These are phyloP conservation scores for Neomicropteryx cornuta DNA, from an alignment of 1,140 invertebrate species.

Conservation along the genomic window DNA sequence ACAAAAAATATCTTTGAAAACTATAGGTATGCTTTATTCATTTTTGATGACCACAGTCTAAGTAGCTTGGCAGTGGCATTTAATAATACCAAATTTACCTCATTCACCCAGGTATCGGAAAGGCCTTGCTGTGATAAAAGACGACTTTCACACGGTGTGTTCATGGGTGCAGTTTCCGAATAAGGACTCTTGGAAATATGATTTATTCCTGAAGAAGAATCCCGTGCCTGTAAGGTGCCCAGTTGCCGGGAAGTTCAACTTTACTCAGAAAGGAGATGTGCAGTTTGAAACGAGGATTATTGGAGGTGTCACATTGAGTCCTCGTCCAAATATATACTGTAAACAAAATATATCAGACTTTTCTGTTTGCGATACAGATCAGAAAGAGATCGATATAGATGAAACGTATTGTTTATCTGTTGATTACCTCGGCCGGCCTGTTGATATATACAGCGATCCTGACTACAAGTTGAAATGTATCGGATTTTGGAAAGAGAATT, in stretches of 20 bases:
- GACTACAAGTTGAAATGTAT: slow-evolving; percentile 97
- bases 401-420: slow-evolving; percentile 94
- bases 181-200: slow-evolving; percentile 76
- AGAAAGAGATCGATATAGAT: slow-evolving; percentile 87
- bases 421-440: slow-evolving; percentile 83
- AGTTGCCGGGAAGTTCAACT: slow-evolving; percentile 91
- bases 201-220: slow-evolving; percentile 79
- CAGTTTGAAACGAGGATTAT: slow-evolving; percentile 85
- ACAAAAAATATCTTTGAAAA: too few species aligned
- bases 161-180: slow-evolving; percentile 89
- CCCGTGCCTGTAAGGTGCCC: slow-evolving; percentile 90
- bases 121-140: slow-evolving; percentile 80
- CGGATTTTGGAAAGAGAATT: slow-evolving; percentile 96
- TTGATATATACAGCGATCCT: slow-evolving; percentile 92
- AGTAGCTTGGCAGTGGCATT: too few species aligned
- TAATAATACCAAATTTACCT: slow-evolving; percentile 3
- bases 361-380: slow-evolving; percentile 85
- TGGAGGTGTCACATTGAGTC: slow-evolving; percentile 87
- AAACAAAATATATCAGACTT: slow-evolving; percentile 92
- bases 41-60: too few species aligned
- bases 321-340: slow-evolving; percentile 85
- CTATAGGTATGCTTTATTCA: too few species aligned
- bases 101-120: slow-evolving; percentile 60
- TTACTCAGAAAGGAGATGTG: slow-evolving; percentile 79
- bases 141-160: slow-evolving; percentile 84